A percentile compares a stretch with the other conserved stretches of the same genome.
These are phyloP conservation scores for Sialis fuliginosa DNA, from an alignment of 2,888 invertebrate species.

Conservation along the genomic window DNA sequence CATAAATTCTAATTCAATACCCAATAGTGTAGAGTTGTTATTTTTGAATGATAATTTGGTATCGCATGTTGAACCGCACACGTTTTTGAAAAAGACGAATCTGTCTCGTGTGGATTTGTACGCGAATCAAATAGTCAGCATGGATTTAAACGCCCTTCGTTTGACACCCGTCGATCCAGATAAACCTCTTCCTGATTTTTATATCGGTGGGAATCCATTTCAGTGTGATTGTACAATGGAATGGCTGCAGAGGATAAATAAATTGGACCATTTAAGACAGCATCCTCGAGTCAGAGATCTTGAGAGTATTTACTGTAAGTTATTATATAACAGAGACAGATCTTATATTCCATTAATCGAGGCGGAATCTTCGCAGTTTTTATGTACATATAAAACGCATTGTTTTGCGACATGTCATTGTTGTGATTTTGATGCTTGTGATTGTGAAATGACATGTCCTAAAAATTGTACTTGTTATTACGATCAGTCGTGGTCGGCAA, in stretches of 20 bases:
- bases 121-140: constrained; percentile 76
- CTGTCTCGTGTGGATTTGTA: constrained; percentile 81
- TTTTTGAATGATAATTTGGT: constrained; percentile 83
- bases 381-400: constrained; percentile 82
- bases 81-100: constrained; percentile 77
- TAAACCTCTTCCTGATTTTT: constrained; percentile 69
- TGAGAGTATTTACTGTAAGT: constrained; percentile 75
- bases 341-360: constrained; percentile 73
- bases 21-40: constrained; percentile 68
- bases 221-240: constrained; percentile 92
- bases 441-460: constrained; percentile 95
- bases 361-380: constrained; percentile 75
- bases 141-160: constrained; percentile 77
- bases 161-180: constrained; percentile 63
- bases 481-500: constrained; percentile 83
- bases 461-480: constrained; percentile 88
- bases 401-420: constrained; percentile 91
- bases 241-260: constrained; percentile 85
- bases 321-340: constrained; percentile 68
- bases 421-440: constrained; percentile 93
- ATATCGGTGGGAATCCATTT: constrained; percentile 86
- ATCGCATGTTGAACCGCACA: constrained; percentile 68
- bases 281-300: constrained; percentile 84
- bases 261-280: constrained; percentile 62
- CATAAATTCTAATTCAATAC: constrained; percentile 58